Evolutionary conservation across 2,113 vertebrate species (phyloP), one percentile per base, ranked within the genome.

Genomic region (Conger conger): DNA sequence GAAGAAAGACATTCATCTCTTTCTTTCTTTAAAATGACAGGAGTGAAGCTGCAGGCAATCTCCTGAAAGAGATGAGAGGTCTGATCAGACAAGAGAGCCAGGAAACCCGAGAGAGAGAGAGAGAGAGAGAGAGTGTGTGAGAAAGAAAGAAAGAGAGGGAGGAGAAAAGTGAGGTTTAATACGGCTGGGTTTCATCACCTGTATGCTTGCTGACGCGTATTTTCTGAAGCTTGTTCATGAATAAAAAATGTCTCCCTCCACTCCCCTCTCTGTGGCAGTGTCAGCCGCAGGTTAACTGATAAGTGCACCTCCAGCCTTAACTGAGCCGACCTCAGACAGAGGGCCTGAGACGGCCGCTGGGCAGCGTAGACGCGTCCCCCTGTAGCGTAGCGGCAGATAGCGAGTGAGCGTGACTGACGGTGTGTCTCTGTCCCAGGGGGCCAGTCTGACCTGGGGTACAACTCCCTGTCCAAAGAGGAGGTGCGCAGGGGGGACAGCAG

Each of bases 381-480:
- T n/a, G n/a, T 17, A 82, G 81, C 35, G 35, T 57, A 54, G 81
- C 76, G 40, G 57, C 57, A 60, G 57, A 18, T 60, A 18, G 57
- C 3, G 15, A 60, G 13, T 60, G 18, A 60, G 20, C 4, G 11
- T 80, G 33, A 85, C 84, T 84, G 35, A 80, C 15, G 86, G 73
- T 54, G 82, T 40, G 63, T 85, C 78, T 87, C 42, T 53, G 84
- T 91, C 91, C 77, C 45, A 99, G 98, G 96, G 87, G 97, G 96
- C 42, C 97, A 96, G 88, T 95, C 98, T 88, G 97, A 99, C 92
- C 93, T 96, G 87, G 96, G 97, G 83, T 98, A 95, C 84, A 97
- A 96, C 90, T 96, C 96, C 38, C 90, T 97, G 77, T 96, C 97
- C 84, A 99, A 97, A 89, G 98, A 98, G 88, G 97, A 96, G 93